Percentiles rank a stretch among this genome's conserved stretches.
These are phyloP conservation scores for Epicauta chinensis DNA, from an alignment of 1,140 invertebrate genomes.

Conservation along the genomic window DNA sequence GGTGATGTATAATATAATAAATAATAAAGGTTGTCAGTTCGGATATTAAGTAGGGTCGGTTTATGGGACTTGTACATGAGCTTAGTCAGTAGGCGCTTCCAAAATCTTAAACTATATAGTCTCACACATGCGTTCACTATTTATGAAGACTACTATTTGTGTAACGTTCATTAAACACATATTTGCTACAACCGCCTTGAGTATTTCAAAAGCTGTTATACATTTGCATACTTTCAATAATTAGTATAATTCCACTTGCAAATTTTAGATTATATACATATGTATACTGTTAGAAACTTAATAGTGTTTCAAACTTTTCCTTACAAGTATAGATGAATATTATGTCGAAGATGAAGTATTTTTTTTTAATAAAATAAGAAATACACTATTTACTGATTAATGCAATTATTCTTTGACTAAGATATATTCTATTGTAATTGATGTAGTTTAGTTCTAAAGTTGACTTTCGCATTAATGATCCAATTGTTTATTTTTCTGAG, in stretches of 20 bases:
- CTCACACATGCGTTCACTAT: conserved; percentile 14
- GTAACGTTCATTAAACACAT: conserved; percentile 15
- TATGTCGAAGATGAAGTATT: no score
- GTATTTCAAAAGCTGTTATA: conserved; percentile 10
- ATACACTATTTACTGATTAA: no score
- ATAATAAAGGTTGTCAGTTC: conserved; percentile 24
- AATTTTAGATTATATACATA: no score
- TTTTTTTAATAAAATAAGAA: no score
- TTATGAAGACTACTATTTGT: conserved; percentile 15
- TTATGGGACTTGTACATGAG: conserved; percentile 17
- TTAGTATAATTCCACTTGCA: neutral
- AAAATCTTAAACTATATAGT: conserved; percentile 15
- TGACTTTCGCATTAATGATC: conserved; percentile 20
- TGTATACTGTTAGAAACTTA: no score
- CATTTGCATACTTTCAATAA: conserved; percentile 16
- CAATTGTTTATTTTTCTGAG: conserved; percentile 27
- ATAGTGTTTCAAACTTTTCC: no score
- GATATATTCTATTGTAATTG: no score
- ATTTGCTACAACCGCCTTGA: conserved; percentile 10
- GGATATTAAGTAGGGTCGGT: conserved; percentile 18
- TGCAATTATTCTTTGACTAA: no score
- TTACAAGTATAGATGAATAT: no score
- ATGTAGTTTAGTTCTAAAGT: neutral
- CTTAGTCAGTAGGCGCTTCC: conserved; percentile 13
- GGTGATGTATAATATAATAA: conserved; percentile 27